Evolutionary conservation across 2,888 invertebrate species (phyloP).

Genomic region (Pristionchus exspectatus): DNA sequence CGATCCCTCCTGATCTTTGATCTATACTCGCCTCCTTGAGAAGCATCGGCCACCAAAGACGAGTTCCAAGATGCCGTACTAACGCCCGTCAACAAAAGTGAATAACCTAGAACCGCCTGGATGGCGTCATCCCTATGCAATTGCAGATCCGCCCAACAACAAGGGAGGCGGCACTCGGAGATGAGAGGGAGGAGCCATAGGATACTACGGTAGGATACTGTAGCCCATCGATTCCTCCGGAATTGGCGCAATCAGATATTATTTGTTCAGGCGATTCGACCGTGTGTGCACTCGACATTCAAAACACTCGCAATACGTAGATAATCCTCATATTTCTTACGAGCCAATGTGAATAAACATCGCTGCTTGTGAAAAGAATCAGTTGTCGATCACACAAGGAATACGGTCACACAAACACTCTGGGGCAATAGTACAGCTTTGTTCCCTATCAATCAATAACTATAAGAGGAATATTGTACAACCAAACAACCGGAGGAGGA

Average conservation of each 20-base stretch:
- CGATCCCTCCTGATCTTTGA: not conserved
- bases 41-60: not conserved
- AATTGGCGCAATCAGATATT: not conserved
- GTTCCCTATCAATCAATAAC: conserved; percentile 21
- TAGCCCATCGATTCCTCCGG: not conserved
- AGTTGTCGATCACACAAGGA: conserved; percentile 24
- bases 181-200: not conserved
- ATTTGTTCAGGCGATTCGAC: conserved; percentile 12
- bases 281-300: not conserved
- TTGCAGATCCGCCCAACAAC: conserved; percentile 7
- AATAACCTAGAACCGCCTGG: not conserved
- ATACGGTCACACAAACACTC: not conserved
- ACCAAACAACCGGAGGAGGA: not conserved
- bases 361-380: conserved; percentile 28
- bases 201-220: not conserved
- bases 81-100: conserved; percentile 8
- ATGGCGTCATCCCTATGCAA: not conserved
- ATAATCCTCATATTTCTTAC: conserved; percentile 36
- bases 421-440: conserved; percentile 9
- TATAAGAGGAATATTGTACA: conserved; percentile 14
- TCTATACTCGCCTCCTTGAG: not conserved
- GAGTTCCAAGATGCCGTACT: conserved; percentile 25
- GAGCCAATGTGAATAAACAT: conserved; percentile 41
- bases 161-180: not conserved
- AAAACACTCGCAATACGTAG: conserved; percentile 12